A percentile compares a stretch with the other conserved stretches of the same genome.
phyloP scores from a whole-genome alignment of 2,113 vertebrate species.

The Myiozetetes cayanensis region DNA sequence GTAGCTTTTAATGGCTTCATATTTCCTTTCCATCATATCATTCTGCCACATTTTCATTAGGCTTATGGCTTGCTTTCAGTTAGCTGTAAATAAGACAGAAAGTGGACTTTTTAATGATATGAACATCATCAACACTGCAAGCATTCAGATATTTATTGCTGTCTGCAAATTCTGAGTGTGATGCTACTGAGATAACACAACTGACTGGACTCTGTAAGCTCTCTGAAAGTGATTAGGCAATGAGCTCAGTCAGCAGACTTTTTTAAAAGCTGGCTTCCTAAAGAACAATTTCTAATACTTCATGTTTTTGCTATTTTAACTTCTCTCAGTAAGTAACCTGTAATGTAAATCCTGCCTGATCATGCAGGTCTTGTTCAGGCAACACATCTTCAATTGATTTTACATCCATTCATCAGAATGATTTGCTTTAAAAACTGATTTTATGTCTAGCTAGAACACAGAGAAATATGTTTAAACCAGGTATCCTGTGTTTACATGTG shows the following conservation, averaged over 20 bases:
- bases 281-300: neutral
- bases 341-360: neutral
- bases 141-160: neutral
- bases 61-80: neutral
- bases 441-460: neutral
- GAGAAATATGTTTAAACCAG: neutral
- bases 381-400: neutral
- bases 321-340: neutral
- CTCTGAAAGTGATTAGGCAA: neutral
- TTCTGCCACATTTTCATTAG: neutral
- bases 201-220: neutral
- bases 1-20: neutral
- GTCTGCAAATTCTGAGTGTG: neutral
- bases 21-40: neutral
- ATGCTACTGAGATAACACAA: neutral
- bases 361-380: neutral
- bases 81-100: neutral
- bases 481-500: accelerated
- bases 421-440: neutral
- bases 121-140: neutral
- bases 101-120: neutral
- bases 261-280: neutral
- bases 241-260: neutral
- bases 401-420: neutral
- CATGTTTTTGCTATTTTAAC: neutral